phyloP scores from a whole-genome alignment of 2,113 vertebrate genomes.

The Platichthys stellatus region DNA sequence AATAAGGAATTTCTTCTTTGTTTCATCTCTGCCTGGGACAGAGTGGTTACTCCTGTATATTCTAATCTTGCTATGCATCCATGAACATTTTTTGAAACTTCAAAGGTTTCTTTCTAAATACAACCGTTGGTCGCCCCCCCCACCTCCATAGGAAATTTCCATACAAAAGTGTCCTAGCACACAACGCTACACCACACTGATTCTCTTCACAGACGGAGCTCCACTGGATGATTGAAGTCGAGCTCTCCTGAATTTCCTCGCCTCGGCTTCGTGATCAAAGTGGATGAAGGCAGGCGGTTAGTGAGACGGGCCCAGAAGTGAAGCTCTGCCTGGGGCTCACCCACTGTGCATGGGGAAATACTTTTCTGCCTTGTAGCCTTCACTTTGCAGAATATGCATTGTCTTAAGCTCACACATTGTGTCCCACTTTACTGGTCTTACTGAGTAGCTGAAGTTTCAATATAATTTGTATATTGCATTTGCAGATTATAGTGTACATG shows the following conservation, averaged over 20 bases:
- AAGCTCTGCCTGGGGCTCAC: constrained; percentile 54
- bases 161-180: constrained; percentile 71
- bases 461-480: background rate
- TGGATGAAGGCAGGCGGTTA: constrained; percentile 65
- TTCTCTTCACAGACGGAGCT: constrained; percentile 59
- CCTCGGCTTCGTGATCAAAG: constrained; percentile 72
- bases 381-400: constrained; percentile 30
- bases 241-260: constrained; percentile 66
- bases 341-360: constrained; percentile 8
- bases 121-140: background rate
- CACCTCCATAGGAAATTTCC: constrained; percentile 67
- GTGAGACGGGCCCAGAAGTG: constrained; percentile 56
- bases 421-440: background rate
- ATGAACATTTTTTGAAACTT: constrained; percentile 53
- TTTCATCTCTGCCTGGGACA: constrained; percentile 61
- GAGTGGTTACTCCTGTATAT: constrained; percentile 59
- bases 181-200: constrained; percentile 44
- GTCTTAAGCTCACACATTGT: constrained; percentile 1
- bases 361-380: constrained; percentile 25
- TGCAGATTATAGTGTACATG: background rate
- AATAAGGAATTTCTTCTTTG: constrained; percentile 46
- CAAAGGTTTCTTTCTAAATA: constrained; percentile 68
- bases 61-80: constrained; percentile 61
- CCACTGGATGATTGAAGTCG: constrained; percentile 69
- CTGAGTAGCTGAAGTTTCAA: background rate